Evolutionary conservation across 1,140 invertebrate genomes (phyloP), one percentile per base, ranked within the genome.

Genomic region (Berghia stephanieae): DNA sequence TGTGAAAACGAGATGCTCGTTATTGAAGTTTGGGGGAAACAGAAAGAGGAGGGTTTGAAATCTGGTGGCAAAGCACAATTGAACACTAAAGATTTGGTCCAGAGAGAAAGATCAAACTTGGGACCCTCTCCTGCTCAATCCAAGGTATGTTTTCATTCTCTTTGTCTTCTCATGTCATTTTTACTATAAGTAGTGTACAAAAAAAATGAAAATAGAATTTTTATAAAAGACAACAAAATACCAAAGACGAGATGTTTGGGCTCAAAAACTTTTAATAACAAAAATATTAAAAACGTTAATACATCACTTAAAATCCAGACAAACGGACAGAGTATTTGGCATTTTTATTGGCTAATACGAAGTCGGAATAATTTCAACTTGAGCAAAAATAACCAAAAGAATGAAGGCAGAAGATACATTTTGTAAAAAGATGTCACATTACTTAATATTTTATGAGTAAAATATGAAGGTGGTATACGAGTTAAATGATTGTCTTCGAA

Each of bases 1-100:
- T 83, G 93, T 55, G 85, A 86, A 38, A 86, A 90, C 42, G 89
- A 88, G 5, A 86, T 86, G 24, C 78, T 93, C 10, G 85, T 88
- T 38, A 86, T 92, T 46, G 89, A 91, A 79, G 88, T 93, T 0
- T 91, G 90, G 90, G 92, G 91, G 3, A 85, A 86, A 76, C 91
- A 92, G 73, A 88, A 86, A 77, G 83, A 78, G 13, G 83, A 83
- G 10, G 78, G 80, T 0, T 44, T 21, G 16, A 79, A 44, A 66
- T 69, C 77, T 13, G 49, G 46, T 24, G 52, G 34, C 10, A 49
- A 66, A 24, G 27, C 40, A 60, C 77, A 63, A 27, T 42, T 46
- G n/a, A 79, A 34, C 68, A 81, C 80, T 38, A 79, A 77, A 43
- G 79, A 78, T 52, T 74, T 81, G 49, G 78, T 83, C 79, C 42